phyloP scores from a whole-genome alignment of 2,113 vertebrate species.

The Anser brachyrhynchus region DNA sequence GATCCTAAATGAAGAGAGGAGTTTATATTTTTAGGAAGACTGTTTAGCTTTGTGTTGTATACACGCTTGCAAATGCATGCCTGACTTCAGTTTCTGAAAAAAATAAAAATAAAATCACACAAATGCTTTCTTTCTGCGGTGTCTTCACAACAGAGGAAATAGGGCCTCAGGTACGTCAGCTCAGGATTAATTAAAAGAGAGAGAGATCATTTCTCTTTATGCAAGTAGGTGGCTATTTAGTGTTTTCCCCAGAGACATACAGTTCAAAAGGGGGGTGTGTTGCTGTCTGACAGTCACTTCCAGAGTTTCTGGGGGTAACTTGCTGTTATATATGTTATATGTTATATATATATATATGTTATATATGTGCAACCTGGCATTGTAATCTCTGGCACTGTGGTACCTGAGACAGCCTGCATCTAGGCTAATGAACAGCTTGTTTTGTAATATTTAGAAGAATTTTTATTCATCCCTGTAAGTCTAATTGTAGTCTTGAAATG shows the following conservation, averaged over 20 bases:
- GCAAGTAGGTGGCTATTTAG: neutral
- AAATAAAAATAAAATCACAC: neutral
- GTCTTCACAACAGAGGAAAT: neutral
- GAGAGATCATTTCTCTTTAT: neutral
- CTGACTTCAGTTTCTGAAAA: neutral
- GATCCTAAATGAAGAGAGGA: neutral
- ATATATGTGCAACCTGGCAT: neutral
- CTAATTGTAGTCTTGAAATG: neutral
- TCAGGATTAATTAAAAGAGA: neutral
- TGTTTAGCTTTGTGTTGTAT: neutral
- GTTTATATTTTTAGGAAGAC: neutral
- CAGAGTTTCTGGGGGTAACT: neutral
- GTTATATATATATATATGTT: no score
- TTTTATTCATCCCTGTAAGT: neutral
- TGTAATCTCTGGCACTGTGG: neutral
- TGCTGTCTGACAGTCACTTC: neutral
- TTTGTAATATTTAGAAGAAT: neutral
- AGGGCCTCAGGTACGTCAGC: neutral
- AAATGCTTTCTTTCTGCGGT: neutral
- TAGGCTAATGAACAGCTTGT: neutral
- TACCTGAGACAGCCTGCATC: neutral
- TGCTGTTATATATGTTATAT: neutral
- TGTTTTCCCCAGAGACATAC: neutral
- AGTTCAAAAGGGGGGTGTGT: neutral
- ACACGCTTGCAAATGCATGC: neutral